These are phyloP conservation scores for Aulostomus chinensis DNA, from an alignment of 2,797 vertebrate genomes.

Conservation along the genomic window DNA sequence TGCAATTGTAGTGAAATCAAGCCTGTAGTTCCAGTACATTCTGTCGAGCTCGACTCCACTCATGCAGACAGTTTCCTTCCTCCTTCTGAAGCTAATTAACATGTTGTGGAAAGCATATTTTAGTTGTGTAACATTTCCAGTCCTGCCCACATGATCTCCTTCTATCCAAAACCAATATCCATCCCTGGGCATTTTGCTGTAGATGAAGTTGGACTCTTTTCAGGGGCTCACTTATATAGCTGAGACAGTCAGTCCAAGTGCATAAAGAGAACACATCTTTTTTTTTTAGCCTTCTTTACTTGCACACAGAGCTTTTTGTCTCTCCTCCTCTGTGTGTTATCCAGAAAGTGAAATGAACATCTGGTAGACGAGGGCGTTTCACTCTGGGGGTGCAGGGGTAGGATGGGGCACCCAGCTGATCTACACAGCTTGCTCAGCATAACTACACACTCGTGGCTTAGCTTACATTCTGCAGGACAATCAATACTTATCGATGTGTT, in stretches of 20 bases:
- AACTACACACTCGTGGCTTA: neutral
- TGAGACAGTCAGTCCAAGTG: too few relatives aligned
- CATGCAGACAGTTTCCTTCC: neutral
- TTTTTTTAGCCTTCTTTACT: too few relatives aligned
- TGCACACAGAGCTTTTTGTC: neutral
- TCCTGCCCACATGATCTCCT: neutral
- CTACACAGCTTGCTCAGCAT: neutral
- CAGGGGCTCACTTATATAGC: neutral
- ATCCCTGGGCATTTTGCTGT: neutral
- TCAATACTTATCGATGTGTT: neutral
- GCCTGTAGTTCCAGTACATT: neutral
- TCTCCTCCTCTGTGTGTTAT: constrained; percentile 2
- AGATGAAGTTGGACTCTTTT: neutral
- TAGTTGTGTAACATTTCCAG: constrained; percentile 9
- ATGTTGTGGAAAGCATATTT: constrained; percentile 2
- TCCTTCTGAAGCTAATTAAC: neutral
- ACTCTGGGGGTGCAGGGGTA: constrained; percentile 30
- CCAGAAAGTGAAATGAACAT: constrained; percentile 26
- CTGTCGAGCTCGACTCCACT: neutral
- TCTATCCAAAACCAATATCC: neutral
- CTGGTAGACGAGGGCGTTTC: constrained; percentile 13
- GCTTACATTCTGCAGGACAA: neutral
- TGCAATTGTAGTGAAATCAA: neutral
- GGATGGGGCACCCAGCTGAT: constrained; percentile 28
- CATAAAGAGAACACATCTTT: too few relatives aligned